These are phyloP conservation scores for Acrobasis consociella DNA, from an alignment of 2,888 invertebrate genomes.

Conservation along the genomic window DNA sequence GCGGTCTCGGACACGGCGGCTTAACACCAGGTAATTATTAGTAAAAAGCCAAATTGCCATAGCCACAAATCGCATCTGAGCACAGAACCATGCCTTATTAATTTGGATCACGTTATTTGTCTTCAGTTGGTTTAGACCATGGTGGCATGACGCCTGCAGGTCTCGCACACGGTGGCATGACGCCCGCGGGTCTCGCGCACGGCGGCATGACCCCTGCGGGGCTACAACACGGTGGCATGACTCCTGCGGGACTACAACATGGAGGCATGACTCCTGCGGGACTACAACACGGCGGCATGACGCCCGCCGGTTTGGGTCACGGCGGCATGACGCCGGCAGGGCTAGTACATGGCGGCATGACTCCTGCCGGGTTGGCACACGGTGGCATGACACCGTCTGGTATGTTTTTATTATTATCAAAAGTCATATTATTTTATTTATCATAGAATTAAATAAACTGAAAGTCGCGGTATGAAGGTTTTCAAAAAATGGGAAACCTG, in stretches of 20 bases:
- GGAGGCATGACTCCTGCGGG: constrained; percentile 54
- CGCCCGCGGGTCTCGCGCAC: constrained; percentile 50
- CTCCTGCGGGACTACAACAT: constrained; percentile 70
- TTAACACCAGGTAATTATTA: constrained; percentile 51
- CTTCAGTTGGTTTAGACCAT: constrained; percentile 47
- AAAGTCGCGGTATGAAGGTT: no score
- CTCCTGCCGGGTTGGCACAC: constrained; percentile 53
- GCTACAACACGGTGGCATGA: constrained; percentile 69
- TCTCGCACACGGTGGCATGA: constrained; percentile 57
- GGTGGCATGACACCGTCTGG: constrained; percentile 58
- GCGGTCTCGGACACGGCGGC: constrained; percentile 54
- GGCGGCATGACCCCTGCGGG: constrained; percentile 59
- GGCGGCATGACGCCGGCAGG: constrained; percentile 72
- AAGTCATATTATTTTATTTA: no score
- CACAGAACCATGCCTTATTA: no score
- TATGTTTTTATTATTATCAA: constrained; percentile 17
- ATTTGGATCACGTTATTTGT: neutral
- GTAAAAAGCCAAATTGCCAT: no score
- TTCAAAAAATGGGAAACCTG: no score
- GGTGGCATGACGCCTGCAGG: constrained; percentile 53
- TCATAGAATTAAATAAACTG: no score
- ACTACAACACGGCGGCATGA: constrained; percentile 59
- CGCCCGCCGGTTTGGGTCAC: constrained; percentile 55
- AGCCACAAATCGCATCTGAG: no score
- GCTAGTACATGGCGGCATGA: constrained; percentile 73